Evolutionary conservation across 2,888 invertebrate species (phyloP), one percentile per base, ranked within the genome.

Genomic region (Oscheius onirici): DNA sequence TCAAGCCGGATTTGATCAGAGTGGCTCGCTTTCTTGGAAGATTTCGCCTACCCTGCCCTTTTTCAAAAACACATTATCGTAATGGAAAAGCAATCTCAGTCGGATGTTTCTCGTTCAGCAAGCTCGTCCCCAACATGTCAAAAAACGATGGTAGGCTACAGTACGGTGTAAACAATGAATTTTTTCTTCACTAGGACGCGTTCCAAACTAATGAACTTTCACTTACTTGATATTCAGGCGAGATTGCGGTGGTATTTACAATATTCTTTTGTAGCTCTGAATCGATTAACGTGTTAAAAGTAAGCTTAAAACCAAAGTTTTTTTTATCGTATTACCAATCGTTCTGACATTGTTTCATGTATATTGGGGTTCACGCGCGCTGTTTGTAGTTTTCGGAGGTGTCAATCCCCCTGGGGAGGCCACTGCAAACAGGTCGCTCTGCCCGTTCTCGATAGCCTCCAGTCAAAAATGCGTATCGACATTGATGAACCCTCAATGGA

Each of bases 381-480:
- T 55, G 54, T 60, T 60, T 22, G 43, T 40, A 43, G 44, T 41
- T 58, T 26, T 46, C 63, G 63, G 49, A 49, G 63, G 46, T 63
- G 63, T 63, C 63, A 63, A 22, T 15, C 49, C n/a, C n/a, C 34
- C 15, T 43, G 58, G 41, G 63, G 49, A 8, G 8, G 34, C 5
- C 34, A 8, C 3, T 55, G 63, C 49, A 63, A 63, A 63, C 63
- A 63, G 49, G 46, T 49, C 41, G 40, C 15, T 20, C 17, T n/a
- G n/a, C n/a, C 34, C 34, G 3, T 34, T 34, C 34, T 34, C 34
- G 34, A 34, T 34, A 34, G 34, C 34, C 34, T 34, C 63, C 63
- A 63, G 26, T 49, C 63, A 49, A 49, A 46, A 46, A 63, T 63
- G 63, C 63, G 49, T 46, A 63, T 63, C 63, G 58, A 58, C 24